Percentiles rank a stretch among this genome's conserved stretches.
Evolutionary conservation across 2,888 invertebrate species (phyloP).

Genomic region (Villa cingulata): DNA sequence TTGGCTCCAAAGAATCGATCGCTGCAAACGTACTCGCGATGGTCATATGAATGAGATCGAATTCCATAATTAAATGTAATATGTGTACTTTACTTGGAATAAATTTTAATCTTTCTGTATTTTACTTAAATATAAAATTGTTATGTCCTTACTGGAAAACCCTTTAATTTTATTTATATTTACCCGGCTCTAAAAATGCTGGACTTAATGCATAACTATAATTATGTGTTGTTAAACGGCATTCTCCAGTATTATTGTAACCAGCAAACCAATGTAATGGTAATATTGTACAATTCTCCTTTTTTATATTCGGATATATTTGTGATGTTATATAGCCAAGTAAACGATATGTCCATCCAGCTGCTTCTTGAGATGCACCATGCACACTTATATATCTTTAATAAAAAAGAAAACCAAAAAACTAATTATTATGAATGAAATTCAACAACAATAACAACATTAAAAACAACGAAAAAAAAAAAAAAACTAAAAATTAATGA

Average conservation of each 20-base stretch:
- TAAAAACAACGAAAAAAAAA: not conserved
- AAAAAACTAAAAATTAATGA: not conserved
- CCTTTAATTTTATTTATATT: too few relatives aligned
- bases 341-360: conserved; percentile 32
- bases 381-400: conserved; percentile 33
- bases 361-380: conserved; percentile 28
- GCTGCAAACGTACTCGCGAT: too few relatives aligned
- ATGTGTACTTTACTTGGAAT: too few relatives aligned
- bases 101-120: too few relatives aligned
- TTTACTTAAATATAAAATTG: too few relatives aligned
- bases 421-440: not conserved
- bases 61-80: too few relatives aligned
- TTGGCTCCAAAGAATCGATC: too few relatives aligned
- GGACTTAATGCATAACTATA: conserved; percentile 64
- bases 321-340: conserved; percentile 30
- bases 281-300: conserved; percentile 36
- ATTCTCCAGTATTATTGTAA: conserved; percentile 51
- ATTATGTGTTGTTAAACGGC: conserved; percentile 60
- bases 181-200: conserved; percentile 63
- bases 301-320: conserved; percentile 20
- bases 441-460: not conserved
- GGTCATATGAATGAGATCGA: too few relatives aligned
- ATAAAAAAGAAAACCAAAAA: not conserved
- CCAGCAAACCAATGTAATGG: conserved; percentile 51
- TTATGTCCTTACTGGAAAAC: too few relatives aligned